These are phyloP conservation scores for Aleadryas rufinucha DNA, from an alignment of 2,113 vertebrate genomes.

Conservation along the genomic window DNA sequence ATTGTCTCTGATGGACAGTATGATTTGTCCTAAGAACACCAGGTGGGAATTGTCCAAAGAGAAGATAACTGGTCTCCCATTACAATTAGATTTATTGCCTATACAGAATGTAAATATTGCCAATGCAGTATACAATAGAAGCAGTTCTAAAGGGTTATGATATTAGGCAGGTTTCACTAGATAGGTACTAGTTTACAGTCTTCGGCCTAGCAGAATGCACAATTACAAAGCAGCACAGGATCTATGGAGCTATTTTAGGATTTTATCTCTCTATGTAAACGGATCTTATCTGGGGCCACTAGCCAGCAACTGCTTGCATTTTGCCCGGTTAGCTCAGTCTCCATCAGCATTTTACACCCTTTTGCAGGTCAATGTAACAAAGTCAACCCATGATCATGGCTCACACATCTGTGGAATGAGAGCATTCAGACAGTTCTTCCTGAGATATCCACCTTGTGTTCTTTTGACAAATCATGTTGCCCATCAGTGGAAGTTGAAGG, in stretches of 20 bases:
- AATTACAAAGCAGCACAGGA: background rate
- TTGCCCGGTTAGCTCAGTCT: background rate
- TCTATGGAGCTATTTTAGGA: background rate
- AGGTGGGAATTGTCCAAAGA: background rate
- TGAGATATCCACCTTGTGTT: background rate
- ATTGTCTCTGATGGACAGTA: background rate
- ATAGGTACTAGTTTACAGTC: rapidly evolving
- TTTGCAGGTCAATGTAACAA: background rate
- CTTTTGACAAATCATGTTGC: background rate
- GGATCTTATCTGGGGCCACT: background rate
- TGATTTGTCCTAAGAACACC: background rate
- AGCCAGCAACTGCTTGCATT: background rate
- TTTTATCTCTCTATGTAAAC: background rate
- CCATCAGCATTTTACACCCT: background rate
- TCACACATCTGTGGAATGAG: too few species aligned
- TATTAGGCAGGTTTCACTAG: background rate
- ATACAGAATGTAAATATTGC: background rate
- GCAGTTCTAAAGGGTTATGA: background rate
- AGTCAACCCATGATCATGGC: background rate
- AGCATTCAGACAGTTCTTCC: background rate
- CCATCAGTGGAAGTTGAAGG: too few species aligned
- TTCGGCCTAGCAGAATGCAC: background rate
- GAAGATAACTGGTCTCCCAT: background rate
- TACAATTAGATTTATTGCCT: background rate
- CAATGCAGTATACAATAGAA: background rate